These are phyloP conservation scores for Pseudomugil gertrudae DNA, from an alignment of 2,797 vertebrate species.

Conservation along the genomic window DNA sequence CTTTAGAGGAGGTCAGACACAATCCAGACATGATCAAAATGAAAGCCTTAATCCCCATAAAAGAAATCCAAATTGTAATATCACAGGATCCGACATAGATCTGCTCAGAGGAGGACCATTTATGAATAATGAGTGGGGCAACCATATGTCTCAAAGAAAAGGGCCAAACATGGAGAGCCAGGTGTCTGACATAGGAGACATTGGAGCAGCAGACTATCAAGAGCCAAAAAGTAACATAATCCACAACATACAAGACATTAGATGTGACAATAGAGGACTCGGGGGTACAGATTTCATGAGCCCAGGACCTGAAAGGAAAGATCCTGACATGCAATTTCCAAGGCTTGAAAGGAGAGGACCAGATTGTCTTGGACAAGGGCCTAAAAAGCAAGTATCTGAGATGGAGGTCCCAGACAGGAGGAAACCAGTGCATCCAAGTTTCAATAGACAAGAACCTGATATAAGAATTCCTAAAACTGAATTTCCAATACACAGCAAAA, in stretches of 20 bases:
- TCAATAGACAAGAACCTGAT: constrained; percentile 5
- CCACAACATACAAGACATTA: constrained; percentile 16
- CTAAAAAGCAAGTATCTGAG: constrained; percentile 9
- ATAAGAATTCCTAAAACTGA: constrained; percentile 5
- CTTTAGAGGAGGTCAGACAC: constrained; percentile 21
- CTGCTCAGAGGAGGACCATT: constrained; percentile 24
- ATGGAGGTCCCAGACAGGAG: neutral
- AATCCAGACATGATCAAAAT: constrained; percentile 35
- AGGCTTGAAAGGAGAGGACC: neutral
- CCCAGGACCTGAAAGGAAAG: constrained; percentile 15
- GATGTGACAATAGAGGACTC: constrained; percentile 29
- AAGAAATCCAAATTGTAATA: constrained; percentile 31
- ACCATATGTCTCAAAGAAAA: constrained; percentile 31
- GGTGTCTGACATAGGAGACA: constrained; percentile 11
- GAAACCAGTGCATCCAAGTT: constrained; percentile 9
- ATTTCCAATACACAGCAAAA: neutral
- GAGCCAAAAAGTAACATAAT: constrained; percentile 15
- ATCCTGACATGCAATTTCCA: neutral
- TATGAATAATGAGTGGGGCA: constrained; percentile 38
- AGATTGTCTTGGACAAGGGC: constrained; percentile 14
- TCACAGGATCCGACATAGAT: constrained; percentile 23
- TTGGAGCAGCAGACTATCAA: constrained; percentile 20
- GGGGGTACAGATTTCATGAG: constrained; percentile 15
- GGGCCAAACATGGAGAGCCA: constrained; percentile 32
- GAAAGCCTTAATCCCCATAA: constrained; percentile 17